phyloP scores from a whole-genome alignment of 1,140 invertebrate genomes.

The Brachionus koreanus region DNA sequence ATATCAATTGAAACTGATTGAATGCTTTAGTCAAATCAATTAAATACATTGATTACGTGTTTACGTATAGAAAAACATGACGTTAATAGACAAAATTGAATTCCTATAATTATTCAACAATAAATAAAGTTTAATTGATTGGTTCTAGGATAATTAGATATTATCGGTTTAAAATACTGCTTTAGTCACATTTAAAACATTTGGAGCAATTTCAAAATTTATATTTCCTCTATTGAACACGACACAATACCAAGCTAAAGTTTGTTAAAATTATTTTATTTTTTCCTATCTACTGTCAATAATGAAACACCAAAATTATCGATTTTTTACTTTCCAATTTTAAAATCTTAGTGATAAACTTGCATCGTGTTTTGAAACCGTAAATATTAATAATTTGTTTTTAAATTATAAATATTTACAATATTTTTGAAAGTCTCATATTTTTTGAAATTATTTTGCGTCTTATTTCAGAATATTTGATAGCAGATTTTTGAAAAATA shows the following conservation, averaged over 20 bases:
- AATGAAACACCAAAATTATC: background rate
- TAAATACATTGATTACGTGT: background rate
- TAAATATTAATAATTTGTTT: background rate
- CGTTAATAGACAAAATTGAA: background rate
- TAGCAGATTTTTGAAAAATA: background rate
- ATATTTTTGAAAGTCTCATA: background rate
- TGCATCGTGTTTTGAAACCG: background rate
- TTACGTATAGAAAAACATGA: background rate
- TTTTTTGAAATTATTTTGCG: background rate
- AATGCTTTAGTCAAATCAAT: background rate
- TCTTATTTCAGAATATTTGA: background rate
- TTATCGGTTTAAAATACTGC: background rate
- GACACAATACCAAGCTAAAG: background rate
- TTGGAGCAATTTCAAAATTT: background rate
- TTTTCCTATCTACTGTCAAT: background rate
- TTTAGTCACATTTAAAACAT: background rate
- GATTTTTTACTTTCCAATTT: background rate
- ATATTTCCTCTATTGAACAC: background rate
- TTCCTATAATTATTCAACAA: background rate
- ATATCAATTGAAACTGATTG: background rate
- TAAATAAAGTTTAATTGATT: slow-evolving; percentile 1
- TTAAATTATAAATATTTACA: slow-evolving; percentile 3
- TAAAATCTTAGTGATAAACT: background rate
- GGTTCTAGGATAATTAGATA: background rate
- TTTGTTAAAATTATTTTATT: background rate